phyloP scores from a whole-genome alignment of 2,888 invertebrate species.

The Drosophila nr. fundita region DNA sequence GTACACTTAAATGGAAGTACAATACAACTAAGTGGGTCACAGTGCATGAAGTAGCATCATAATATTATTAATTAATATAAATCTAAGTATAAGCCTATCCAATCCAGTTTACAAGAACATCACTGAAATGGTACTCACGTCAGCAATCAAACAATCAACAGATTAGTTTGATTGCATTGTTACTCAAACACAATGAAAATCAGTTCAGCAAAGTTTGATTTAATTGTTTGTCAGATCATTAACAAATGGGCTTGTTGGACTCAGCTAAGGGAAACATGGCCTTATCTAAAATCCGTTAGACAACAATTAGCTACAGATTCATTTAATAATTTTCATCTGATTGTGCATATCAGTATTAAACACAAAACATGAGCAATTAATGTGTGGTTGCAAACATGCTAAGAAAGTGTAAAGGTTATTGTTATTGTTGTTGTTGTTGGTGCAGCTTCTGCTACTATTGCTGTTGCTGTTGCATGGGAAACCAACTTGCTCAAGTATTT shows the following conservation, averaged over 20 bases:
- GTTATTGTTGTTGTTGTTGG: conserved; percentile 6
- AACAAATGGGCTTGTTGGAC: background rate
- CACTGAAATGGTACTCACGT: background rate
- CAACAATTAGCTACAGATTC: conserved; percentile 19
- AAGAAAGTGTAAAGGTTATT: background rate
- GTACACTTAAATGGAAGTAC: background rate
- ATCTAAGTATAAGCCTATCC: background rate
- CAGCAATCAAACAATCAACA: background rate
- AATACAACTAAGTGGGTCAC: background rate
- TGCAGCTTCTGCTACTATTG: conserved; percentile 10
- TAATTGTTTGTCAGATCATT: background rate
- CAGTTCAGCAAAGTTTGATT: background rate
- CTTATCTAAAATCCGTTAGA: background rate
- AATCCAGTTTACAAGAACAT: background rate
- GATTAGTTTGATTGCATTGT: background rate
- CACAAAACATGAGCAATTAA: conserved; percentile 29
- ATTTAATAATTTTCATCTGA: conserved; percentile 21
- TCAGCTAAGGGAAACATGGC: background rate
- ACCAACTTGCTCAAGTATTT: conserved; percentile 75
- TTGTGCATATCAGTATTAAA: conserved; percentile 4
- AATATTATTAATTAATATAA: background rate
- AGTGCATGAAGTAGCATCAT: background rate
- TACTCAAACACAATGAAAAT: background rate
- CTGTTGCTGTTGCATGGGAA: conserved; percentile 33
- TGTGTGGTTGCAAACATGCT: conserved; percentile 12